Base-by-base conservation (phyloP, 92 coral and sea anemone genomes). In the Plumapathes pennacea region DNA sequence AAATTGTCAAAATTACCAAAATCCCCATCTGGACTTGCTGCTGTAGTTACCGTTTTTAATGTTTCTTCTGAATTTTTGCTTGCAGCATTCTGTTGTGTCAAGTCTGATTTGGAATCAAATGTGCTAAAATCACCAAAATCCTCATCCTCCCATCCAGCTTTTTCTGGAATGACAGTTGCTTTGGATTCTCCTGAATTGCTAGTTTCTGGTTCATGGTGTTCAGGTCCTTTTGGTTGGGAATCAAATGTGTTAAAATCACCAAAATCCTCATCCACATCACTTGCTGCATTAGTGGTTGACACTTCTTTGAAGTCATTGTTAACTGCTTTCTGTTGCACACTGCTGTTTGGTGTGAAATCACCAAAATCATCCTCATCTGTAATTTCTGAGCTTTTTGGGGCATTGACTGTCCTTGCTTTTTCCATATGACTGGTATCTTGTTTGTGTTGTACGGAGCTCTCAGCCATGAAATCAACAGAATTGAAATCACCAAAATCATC, bases 81-180 rank as follows among this genome's bases (percentile, higher is more conserved):
- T n/a, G n/a, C n/a, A n/a, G n/a, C n/a, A n/a, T n/a, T n/a, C n/a
- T n/a, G n/a, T n/a, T n/a, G n/a, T n/a, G n/a, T n/a, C n/a, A n/a
- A n/a, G n/a, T n/a, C n/a, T 25, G 58, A 1, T 17, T 54, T 15
- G 36, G 41, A 30, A n/a, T 62, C 57, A 51, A 34, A 43, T 47
- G 46, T 25, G 11, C 48, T 56, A 65, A 65, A 65, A 53, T 72
- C 79, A 2, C 79, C 62, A 43, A 61, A 61, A 13, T 61, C 68
- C 38, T 71, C 60, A 11, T 44, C 17, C 10, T 26, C n/a, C n/a
- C n/a, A n/a, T n/a, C n/a, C n/a, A n/a, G n/a, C n/a, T n/a, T n/a
- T n/a, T n/a, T n/a, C 20, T n/a, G 54, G 53, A 29, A 25, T 24
- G 20, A 24, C 20, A 13, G 13, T 20, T 12, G 13, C 54, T 13